phyloP scores from a whole-genome alignment of 2,113 vertebrate species.

The Rattus norvegicus region DNA sequence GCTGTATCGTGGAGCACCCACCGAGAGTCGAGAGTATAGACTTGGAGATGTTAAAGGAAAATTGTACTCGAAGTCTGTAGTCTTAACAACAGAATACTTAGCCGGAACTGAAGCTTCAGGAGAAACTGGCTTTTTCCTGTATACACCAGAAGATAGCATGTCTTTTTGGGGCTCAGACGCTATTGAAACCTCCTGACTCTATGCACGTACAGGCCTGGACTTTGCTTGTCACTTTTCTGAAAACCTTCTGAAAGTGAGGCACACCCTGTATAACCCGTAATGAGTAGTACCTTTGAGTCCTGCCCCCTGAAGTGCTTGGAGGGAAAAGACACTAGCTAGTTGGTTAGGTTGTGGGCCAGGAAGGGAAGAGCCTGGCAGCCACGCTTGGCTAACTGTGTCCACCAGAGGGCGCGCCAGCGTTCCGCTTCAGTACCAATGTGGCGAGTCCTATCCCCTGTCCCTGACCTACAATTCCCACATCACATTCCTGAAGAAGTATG shows the following conservation, averaged over 20 bases:
- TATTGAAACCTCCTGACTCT: rapidly evolving
- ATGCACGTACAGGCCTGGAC: not conserved
- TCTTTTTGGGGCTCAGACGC: not conserved
- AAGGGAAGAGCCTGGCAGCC: not conserved
- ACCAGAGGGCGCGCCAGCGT: not conserved
- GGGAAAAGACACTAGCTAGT: not conserved
- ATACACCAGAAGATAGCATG: not conserved
- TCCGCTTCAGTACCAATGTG: not conserved
- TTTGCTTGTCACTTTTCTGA: not conserved
- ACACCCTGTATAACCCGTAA: not conserved
- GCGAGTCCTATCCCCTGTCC: not conserved
- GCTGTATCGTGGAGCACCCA: not conserved
- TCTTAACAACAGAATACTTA: not conserved
- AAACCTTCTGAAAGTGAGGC: not conserved
- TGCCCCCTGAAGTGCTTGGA: not conserved
- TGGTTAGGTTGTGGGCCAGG: not conserved
- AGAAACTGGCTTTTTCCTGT: not conserved
- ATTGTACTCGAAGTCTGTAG: not conserved
- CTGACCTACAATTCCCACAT: not conserved
- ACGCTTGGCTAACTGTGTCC: not conserved
- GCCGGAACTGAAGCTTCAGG: not conserved
- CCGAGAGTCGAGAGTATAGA: not conserved
- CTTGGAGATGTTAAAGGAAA: not conserved
- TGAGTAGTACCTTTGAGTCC: not conserved
- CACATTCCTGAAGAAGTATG: not conserved